Evolutionary conservation across 2,797 vertebrate species (phyloP).

Genomic region (Phyllotis vaccarum): DNA sequence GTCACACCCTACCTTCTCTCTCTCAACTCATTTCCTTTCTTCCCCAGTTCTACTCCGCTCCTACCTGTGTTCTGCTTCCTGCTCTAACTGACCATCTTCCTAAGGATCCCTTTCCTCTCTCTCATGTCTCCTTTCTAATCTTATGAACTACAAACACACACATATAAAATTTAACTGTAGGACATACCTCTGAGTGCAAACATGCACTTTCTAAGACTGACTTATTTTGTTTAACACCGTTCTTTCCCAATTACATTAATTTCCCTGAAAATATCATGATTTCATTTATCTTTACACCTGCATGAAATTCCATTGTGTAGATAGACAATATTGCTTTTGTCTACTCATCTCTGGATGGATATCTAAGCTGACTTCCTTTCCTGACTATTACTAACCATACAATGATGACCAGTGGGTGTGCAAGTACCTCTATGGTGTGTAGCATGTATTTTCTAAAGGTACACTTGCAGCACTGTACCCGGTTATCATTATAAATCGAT

Average conservation of each 20-base stretch:
- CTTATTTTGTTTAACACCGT: background rate
- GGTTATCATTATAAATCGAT: conserved; percentile 25
- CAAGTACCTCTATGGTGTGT: background rate
- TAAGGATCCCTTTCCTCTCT: background rate
- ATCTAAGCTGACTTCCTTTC: background rate
- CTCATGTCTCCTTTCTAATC: background rate
- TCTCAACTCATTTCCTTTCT: background rate
- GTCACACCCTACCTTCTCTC: background rate
- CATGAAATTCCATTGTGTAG: background rate
- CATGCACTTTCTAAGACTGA: background rate
- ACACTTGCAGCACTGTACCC: background rate
- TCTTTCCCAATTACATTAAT: background rate
- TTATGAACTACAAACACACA: background rate
- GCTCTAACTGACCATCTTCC: background rate
- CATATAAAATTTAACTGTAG: background rate
- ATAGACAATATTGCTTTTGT: background rate
- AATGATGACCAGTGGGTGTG: background rate
- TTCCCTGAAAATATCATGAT: background rate
- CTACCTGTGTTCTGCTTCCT: background rate
- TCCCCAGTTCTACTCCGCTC: background rate
- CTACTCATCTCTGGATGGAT: background rate
- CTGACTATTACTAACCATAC: background rate
- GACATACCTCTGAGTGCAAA: background rate
- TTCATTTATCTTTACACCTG: background rate
- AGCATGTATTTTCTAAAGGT: background rate